Evolutionary conservation across 2,888 invertebrate species (phyloP).

Genomic region (Hetaerina titia): DNA sequence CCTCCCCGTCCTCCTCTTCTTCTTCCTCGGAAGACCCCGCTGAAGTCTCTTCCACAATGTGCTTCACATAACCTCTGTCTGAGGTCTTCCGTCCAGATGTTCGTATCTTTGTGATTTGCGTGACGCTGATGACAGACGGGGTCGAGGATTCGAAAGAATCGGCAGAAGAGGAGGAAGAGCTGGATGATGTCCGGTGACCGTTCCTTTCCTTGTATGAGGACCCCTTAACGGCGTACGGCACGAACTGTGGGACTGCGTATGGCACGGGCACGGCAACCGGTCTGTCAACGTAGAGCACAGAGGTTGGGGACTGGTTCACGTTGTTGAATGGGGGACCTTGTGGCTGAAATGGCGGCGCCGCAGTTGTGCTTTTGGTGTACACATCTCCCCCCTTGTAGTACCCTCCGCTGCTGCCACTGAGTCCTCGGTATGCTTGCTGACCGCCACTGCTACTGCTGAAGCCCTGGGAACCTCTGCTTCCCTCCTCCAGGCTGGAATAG

Average conservation of each 20-base stretch:
- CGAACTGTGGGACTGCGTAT: constrained; percentile 72
- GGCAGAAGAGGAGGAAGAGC: constrained; percentile 43
- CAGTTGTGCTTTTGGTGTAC: not conserved
- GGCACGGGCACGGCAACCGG: constrained; percentile 73
- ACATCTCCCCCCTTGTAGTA: not conserved
- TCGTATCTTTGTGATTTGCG: constrained; percentile 59
- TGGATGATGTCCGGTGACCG: constrained; percentile 71
- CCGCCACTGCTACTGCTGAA: not conserved
- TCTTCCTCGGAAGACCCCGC: constrained; percentile 20
- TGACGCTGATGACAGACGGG: constrained; percentile 60
- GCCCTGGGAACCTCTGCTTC: not conserved
- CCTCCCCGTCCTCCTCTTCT: constrained; percentile 21
- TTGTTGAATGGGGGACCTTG: not conserved
- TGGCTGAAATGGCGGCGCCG: not conserved
- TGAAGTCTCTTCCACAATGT: not conserved
- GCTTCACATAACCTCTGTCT: constrained; percentile 42
- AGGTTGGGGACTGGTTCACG: constrained; percentile 18
- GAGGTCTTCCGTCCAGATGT: constrained; percentile 51
- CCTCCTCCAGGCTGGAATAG: not conserved
- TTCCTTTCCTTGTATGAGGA: constrained; percentile 69
- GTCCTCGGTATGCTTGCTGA: not conserved
- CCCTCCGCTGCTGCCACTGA: not conserved
- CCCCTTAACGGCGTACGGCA: constrained; percentile 73
- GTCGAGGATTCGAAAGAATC: constrained; percentile 62
- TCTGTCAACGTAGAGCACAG: constrained; percentile 54